These are phyloP conservation scores for Prunella himalayana DNA, from an alignment of 2,113 vertebrate species.

Conservation along the genomic window DNA sequence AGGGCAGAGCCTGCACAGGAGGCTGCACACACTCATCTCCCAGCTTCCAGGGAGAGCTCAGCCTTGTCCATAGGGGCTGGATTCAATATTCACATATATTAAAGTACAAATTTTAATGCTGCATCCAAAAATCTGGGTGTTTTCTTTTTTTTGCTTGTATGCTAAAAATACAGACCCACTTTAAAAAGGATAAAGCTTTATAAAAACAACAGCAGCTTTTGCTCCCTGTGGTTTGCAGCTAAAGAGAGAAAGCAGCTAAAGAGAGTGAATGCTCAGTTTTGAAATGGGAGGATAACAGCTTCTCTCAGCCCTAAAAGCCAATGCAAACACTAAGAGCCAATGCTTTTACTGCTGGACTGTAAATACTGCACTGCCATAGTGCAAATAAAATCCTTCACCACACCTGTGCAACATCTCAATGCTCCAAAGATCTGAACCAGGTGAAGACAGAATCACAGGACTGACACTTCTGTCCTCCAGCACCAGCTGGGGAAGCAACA, in stretches of 20 bases:
- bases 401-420: accelerated
- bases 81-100: too few relatives aligned
- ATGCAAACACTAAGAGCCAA: background rate
- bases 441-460: background rate
- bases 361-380: background rate
- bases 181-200: background rate
- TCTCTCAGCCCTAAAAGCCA: background rate
- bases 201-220: background rate
- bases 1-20: accelerated
- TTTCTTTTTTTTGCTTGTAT: background rate
- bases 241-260: background rate
- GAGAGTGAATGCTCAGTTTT: background rate
- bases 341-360: background rate
- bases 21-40: background rate
- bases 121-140: background rate
- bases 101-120: background rate
- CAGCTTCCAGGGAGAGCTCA: background rate
- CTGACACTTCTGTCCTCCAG: background rate
- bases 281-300: background rate
- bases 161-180: background rate
- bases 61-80: background rate
- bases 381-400: background rate
- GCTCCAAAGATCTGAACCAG: background rate
- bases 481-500: background rate
- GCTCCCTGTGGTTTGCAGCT: background rate